Conservation (phyloP, 2,888 invertebrate genomes). For the Molorchus minor region DNA sequence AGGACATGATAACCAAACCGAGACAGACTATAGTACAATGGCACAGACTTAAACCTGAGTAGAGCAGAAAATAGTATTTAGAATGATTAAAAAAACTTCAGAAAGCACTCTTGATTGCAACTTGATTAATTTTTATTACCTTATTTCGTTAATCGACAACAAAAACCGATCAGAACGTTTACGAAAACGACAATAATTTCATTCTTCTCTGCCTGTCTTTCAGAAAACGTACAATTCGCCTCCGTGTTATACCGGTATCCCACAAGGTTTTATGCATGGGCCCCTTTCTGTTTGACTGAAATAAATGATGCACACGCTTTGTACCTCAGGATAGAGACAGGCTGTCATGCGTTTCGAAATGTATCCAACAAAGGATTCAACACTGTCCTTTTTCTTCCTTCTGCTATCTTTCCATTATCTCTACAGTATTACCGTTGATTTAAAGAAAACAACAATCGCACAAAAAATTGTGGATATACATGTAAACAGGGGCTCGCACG, state of each 20-base stretch:
- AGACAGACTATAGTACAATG: conserved; percentile 95
- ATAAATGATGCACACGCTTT: too few species aligned
- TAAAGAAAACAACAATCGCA: not conserved
- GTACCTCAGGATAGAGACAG: too few species aligned
- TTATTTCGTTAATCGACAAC: conserved; percentile 22
- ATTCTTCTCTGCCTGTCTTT: conserved; percentile 5
- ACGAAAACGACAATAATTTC: conserved; percentile 30
- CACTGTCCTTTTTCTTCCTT: too few species aligned
- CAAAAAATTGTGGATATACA: conserved; percentile 1
- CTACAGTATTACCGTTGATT: not conserved
- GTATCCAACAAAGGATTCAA: too few species aligned
- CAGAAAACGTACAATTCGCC: too few species aligned
- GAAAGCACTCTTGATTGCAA: conserved; percentile 32
- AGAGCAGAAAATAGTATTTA: conserved; percentile 58
- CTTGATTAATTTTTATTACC: conserved; percentile 22
- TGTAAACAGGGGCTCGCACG: not conserved
- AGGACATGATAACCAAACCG: conserved; percentile 97
- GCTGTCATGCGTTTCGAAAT: too few species aligned
- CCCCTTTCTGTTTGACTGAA: not conserved
- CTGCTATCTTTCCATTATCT: not conserved
- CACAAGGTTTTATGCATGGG: not conserved
- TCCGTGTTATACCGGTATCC: not conserved
- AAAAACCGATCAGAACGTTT: conserved; percentile 16
- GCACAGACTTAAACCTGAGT: conserved; percentile 95
- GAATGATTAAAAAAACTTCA: conserved; percentile 35